Evolutionary conservation across 2,888 invertebrate species (phyloP), one percentile per base, ranked within the genome.

Genomic region (Pristionchus maxplancki): DNA sequence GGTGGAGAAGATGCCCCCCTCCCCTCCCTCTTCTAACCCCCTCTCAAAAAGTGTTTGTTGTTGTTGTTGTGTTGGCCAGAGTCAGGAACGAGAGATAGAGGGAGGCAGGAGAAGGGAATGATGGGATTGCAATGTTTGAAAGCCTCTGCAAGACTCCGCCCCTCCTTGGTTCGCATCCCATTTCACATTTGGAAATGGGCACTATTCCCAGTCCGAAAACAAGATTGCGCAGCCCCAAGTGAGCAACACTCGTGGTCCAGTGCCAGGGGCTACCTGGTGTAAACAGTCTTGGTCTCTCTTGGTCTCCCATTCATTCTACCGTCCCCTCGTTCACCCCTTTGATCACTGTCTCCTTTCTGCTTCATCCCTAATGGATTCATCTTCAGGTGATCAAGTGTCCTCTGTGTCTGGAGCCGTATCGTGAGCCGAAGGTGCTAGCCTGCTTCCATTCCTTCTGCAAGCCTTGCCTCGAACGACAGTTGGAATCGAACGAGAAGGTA

Each of bases 371-470:
- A 31, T 34, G 9, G 34, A 15, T 17, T 71, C 20, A 17, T 71
- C 37, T 92, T 31, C 90, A 92, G 92, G 89, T 89, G 81, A 89
- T 92, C 89, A 91, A 91, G 91, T 92, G 92, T 90, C 90, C 91
- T 86, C 89, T 94, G 88, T 94, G 94, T 90, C 89, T 90, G 81
- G 97, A 97, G 95, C 96, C 96, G 85, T 97, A 96, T 95, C 96
- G 96, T 93, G 96, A 96, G 94, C 96, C 97, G 37, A 97, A 97
- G 96, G 96, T 97, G 93, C 96, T 97, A 93, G 96, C 97, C 95
- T 97, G 97, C 90, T 96, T 96, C 96, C 97, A 97, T 96, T 97
- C 97, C 28, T 97, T 97, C 95, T 97, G 97, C 96, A 96, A 97
- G 95, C 96, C 96, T 93, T 97, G 97, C 95, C 96, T 97, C 94